A percentile compares a stretch with the other conserved stretches of the same genome.
phyloP scores from a whole-genome alignment of 2,888 invertebrate genomes.

The Clostera curtula region DNA sequence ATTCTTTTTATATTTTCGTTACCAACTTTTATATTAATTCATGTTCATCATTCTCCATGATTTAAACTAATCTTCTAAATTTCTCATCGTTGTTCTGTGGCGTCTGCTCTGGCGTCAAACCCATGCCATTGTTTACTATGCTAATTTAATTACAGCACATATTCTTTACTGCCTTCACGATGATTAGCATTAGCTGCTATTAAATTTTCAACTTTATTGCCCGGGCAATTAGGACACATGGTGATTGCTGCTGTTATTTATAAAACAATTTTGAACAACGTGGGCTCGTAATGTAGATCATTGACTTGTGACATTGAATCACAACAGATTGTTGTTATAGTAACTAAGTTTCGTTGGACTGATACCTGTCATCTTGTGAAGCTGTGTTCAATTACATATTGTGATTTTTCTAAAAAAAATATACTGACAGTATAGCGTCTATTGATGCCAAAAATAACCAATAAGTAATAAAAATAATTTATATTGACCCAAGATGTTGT shows the following conservation, averaged over 20 bases:
- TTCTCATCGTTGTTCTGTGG: conserved; percentile 11
- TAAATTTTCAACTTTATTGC: neutral
- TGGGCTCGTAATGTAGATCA: conserved; percentile 28
- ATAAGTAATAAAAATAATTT: no score
- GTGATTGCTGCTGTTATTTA: conserved; percentile 2
- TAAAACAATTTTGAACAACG: conserved; percentile 12
- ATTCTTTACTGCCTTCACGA: conserved; percentile 7
- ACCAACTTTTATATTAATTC: no score
- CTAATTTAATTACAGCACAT: conserved; percentile 15
- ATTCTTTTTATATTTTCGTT: no score
- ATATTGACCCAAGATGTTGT: no score
- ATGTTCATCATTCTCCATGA: no score
- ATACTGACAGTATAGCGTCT: no score
- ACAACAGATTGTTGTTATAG: conserved; percentile 14
- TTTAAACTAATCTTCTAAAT: no score
- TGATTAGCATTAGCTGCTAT: no score
- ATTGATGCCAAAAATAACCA: no score
- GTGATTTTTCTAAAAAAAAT: no score
- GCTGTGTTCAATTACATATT: no score
- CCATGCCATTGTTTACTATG: conserved; percentile 17
- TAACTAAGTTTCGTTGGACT: conserved; percentile 2
- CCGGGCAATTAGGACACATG: neutral
- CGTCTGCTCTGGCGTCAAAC: conserved; percentile 24
- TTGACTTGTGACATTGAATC: conserved; percentile 31
- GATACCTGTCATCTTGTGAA: no score